Evolutionary conservation across 2,888 invertebrate genomes (phyloP), one percentile per base, ranked within the genome.

Genomic region (Coelinius sp.): DNA sequence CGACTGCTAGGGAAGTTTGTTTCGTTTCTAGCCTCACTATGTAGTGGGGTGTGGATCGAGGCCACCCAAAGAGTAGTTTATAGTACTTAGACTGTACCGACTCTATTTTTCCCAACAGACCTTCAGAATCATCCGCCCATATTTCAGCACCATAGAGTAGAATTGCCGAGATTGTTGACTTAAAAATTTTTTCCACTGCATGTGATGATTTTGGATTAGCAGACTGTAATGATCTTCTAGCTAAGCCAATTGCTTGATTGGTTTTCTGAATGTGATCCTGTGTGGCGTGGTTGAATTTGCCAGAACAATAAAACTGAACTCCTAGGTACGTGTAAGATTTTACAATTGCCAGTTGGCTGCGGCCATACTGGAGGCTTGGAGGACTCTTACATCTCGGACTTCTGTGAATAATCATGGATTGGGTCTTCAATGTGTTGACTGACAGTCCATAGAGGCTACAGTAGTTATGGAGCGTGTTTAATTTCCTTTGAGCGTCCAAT

Each of bases 371-470:
- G 14, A 66, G 38, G 1, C 27, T 66, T 14, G 27, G 31, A 14
- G 35, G 6, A 35, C 35, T 27, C n/a, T 12, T 31, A 10, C 66
- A 27, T 25, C 24, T 20, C 1, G 53, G 25, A 31, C 71, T 68
- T 35, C 52, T 72, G 17, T 72, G 69, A 17, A 75, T 70, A 20
- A 53, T 41, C 41, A 75, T 8, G 25, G 71, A 56, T 70, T 75
- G 70, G 17, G 63, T 68, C 35, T 73, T 73, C 5, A 20, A 38
- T 41, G 25, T 25, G 20, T 75, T 75, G 7, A 73, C n/a, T 20
- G 46, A 38, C 35, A 75, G 52, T 56, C 52, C 27, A 5, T 65
- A 64, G n/a, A 27, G 44, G 2, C 65, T 53, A 46, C 75, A 75
- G 6, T 73, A 70, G 12, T 20, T 59, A 17, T 44, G 44, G 4